These are phyloP conservation scores for Ardeotis arabs DNA, from an alignment of 2,113 vertebrate genomes.

Conservation along the genomic window DNA sequence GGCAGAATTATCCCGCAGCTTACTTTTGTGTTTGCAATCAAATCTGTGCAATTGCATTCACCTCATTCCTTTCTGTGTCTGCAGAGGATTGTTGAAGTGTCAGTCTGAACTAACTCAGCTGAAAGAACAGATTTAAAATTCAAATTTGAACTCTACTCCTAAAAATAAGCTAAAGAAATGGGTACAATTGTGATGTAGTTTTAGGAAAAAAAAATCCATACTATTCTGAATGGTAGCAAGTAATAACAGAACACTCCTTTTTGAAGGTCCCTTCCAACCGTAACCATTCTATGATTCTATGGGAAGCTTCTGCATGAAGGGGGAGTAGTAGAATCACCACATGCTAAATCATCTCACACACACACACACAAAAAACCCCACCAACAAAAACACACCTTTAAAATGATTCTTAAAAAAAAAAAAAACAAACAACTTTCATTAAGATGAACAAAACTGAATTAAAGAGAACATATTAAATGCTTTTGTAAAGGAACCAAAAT, in stretches of 20 bases:
- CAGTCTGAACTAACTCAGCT: conserved; percentile 1
- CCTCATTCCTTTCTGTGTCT: not conserved
- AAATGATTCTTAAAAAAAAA: too few species aligned
- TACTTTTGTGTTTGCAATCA: conserved; percentile 4
- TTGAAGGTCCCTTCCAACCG: not conserved
- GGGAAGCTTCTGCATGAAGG: not conserved
- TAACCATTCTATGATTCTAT: not conserved
- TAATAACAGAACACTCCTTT: not conserved
- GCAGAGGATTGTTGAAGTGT: not conserved
- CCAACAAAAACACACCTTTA: too few species aligned
- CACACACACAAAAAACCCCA: too few species aligned
- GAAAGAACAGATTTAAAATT: conserved; percentile 11
- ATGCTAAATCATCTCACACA: not conserved
- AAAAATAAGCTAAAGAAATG: not conserved
- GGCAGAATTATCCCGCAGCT: conserved; percentile 10
- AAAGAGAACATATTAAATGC: not conserved
- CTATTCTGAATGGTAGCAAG: not conserved
- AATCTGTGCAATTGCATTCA: not conserved
- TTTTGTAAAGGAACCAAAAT: not conserved
- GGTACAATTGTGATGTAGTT: not conserved
- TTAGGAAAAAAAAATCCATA: not conserved
- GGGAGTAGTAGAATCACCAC: not conserved
- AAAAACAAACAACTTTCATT: not conserved
- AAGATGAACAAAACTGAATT: not conserved
- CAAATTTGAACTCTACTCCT: not conserved